Percentiles rank a stretch among this genome's conserved stretches.
Conservation (phyloP, 2,797 vertebrate species). For the Cheirogaleus major region DNA sequence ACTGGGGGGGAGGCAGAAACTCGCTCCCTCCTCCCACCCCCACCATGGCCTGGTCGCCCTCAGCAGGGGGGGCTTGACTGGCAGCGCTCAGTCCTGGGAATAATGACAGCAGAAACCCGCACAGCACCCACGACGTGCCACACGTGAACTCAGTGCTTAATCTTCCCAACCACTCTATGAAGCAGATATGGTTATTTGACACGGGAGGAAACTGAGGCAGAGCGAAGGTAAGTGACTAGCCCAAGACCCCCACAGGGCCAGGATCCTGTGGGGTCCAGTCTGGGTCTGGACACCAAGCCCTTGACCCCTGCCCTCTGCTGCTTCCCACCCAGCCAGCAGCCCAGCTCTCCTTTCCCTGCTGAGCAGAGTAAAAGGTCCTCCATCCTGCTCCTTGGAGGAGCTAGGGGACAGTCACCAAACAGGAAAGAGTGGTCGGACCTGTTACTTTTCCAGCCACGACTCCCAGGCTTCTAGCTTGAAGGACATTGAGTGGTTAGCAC, state of each 20-base stretch:
- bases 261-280: background rate
- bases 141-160: background rate
- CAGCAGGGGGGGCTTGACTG: background rate
- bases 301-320: background rate
- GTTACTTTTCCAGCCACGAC: background rate
- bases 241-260: background rate
- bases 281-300: background rate
- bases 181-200: too few relatives aligned
- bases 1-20: too few relatives aligned
- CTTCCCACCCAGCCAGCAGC: too few relatives aligned
- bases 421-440: background rate
- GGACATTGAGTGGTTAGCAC: background rate
- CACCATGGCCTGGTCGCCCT: background rate
- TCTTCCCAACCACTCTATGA: background rate
- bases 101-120: background rate
- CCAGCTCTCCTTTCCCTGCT: background rate
- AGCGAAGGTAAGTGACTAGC: background rate
- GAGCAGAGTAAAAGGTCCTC: background rate
- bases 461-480: background rate
- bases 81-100: background rate
- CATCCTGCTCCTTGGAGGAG: background rate
- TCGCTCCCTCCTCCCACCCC: background rate
- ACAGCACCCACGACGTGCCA: fast-evolving
- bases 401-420: background rate
- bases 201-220: background rate